phyloP scores from a whole-genome alignment of 2,888 invertebrate species.

The Polietes domitor region DNA sequence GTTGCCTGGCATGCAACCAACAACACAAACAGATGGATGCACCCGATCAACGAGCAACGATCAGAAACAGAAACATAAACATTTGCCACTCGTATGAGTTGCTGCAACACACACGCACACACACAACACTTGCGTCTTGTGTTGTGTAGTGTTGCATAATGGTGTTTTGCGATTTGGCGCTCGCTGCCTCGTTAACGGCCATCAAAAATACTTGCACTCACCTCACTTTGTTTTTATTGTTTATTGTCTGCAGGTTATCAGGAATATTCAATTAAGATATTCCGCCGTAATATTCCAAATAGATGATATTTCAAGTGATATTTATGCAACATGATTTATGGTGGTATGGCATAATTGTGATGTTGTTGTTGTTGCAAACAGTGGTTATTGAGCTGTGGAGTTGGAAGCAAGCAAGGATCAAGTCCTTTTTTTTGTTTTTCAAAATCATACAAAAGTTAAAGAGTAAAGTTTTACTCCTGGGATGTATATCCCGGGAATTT shows the following conservation, averaged over 20 bases:
- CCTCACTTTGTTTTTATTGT: constrained; percentile 18
- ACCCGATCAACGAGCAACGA: background rate
- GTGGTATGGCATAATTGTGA: background rate
- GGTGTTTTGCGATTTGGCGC: background rate
- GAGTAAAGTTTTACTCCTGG: too few species aligned
- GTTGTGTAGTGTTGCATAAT: constrained; percentile 22
- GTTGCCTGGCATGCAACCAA: background rate
- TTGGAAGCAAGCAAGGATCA: too few species aligned
- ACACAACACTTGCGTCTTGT: background rate
- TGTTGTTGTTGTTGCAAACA: too few species aligned
- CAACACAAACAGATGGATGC: background rate
- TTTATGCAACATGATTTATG: constrained; percentile 27
- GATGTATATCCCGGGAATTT: too few species aligned
- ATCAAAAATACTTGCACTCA: constrained; percentile 42
- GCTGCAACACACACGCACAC: background rate
- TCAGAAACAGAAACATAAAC: background rate
- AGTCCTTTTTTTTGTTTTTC: too few species aligned
- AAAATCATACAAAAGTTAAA: too few species aligned
- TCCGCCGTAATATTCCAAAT: background rate
- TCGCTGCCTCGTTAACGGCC: background rate
- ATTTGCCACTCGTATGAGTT: constrained; percentile 10
- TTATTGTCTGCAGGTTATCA: constrained; percentile 59
- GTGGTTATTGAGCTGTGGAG: too few species aligned
- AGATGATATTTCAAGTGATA: constrained; percentile 4
- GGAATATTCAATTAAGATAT: constrained; percentile 61